These are phyloP conservation scores for Caracal caracal DNA, from an alignment of 2,113 vertebrate species.

Conservation along the genomic window DNA sequence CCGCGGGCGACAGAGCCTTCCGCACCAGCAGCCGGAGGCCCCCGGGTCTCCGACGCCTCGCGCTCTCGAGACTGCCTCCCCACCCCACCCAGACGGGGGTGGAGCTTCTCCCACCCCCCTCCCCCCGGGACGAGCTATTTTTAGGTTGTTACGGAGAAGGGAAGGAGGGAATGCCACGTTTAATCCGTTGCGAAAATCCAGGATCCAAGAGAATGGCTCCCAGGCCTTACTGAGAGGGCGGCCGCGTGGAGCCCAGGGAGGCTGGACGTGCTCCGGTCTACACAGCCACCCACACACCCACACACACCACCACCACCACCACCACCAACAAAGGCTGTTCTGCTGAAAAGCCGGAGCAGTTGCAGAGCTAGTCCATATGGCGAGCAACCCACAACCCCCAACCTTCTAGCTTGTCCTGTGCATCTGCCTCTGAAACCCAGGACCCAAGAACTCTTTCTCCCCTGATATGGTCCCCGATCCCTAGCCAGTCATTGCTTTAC, in stretches of 20 bases:
- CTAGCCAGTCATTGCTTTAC: not conserved
- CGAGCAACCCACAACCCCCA: not conserved
- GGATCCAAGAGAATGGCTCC: not conserved
- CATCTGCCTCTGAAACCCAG: not conserved
- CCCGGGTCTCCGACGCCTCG: not conserved
- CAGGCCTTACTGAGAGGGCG: not conserved
- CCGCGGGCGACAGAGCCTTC: not conserved
- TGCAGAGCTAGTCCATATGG: not conserved
- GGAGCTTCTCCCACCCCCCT: not conserved
- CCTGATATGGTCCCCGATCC: not conserved
- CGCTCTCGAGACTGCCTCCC: not conserved
- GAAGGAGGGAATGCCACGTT: conserved; percentile 11
- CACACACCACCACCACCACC: not conserved
- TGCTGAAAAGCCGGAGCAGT: not conserved
- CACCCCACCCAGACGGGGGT: not conserved
- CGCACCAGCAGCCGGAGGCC: accelerated
- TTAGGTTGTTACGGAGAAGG: not conserved
- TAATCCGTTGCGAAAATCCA: conserved; percentile 12
- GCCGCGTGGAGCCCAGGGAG: not conserved
- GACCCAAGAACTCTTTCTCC: not conserved
- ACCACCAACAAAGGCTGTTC: not conserved
- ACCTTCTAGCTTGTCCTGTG: not conserved
- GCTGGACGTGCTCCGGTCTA: not conserved
- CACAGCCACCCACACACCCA: not conserved
- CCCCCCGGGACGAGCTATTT: not conserved